Conservation (phyloP, 2,797 vertebrate species). For the Aplochiton taeniatus region DNA sequence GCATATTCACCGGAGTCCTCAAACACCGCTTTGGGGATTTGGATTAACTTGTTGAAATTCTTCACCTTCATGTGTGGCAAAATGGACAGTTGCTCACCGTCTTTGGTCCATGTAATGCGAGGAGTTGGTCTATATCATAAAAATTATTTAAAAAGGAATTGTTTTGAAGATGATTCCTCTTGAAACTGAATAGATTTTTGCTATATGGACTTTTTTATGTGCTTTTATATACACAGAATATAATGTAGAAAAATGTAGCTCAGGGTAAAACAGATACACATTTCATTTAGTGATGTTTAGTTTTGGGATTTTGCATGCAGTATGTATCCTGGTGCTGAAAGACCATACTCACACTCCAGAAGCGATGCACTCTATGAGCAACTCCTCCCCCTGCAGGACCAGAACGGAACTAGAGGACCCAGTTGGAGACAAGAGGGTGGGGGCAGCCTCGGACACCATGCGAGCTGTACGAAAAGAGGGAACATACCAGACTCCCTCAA, state of each 20-base stretch:
- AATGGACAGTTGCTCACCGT: slow-evolving; percentile 82
- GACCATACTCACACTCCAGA: slow-evolving; percentile 87
- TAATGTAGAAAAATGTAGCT: no score
- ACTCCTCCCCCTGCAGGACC: slow-evolving; percentile 89
- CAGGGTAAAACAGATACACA: no score
- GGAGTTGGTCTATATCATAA: slow-evolving; percentile 78
- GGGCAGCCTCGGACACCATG: slow-evolving; percentile 85
- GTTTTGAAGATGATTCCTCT: not conserved
- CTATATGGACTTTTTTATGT: no score
- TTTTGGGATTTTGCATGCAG: not conserved
- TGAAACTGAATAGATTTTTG: not conserved
- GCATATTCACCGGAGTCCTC: slow-evolving; percentile 91
- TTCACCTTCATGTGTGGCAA: slow-evolving; percentile 83
- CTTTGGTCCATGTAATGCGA: slow-evolving; percentile 90
- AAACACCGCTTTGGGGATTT: slow-evolving; percentile 85
- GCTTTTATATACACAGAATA: no score
- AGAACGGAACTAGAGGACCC: slow-evolving; percentile 86
- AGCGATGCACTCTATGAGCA: slow-evolving; percentile 93
- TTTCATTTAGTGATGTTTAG: no score
- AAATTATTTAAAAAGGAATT: slow-evolving; percentile 26
- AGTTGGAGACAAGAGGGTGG: slow-evolving; percentile 89
- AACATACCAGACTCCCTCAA: slow-evolving; percentile 8
- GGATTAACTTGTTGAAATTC: slow-evolving; percentile 93
- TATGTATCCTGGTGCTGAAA: not conserved
- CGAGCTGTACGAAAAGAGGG: slow-evolving; percentile 76